Evolutionary conservation across 2,797 vertebrate genomes (phyloP), one percentile per base, ranked within the genome.

Genomic region (Odontamblyopus lacepedii): DNA sequence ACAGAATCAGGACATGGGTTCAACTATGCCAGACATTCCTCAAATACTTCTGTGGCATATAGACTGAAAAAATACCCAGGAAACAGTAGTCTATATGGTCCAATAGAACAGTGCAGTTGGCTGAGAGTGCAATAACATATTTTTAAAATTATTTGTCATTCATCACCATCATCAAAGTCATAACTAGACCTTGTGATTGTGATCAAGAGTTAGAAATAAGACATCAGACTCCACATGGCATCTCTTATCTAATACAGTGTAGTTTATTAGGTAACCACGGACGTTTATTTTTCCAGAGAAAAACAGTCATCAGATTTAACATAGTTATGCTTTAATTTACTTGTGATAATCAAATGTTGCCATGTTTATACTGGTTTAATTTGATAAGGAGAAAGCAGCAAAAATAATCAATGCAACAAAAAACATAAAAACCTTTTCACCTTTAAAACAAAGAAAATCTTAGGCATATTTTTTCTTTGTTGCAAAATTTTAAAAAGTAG

Each of bases 11-110:
- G 75, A 71, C 53, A 70, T 53, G 81, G 70, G 23, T 72, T 83
- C 77, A 78, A 50, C 60, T 48, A 84, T 19, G 60, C 78, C 72
- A 82, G 81, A 62, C 81, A 90, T 87, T 88, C 82, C 59, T 74
- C 61, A 1, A 82, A 86, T 82, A 64, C 74, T 72, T 73, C 51
- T 57, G 29, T 73, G 51, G 32, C 81, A 69, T 8, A 19, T 60
- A 70, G 79, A 79, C 81, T 41, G 30, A 56, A 68, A 83, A 75
- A 55, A 67, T 70, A 75, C 38, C 29, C 50, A 77, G 32, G 53
- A 67, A 69, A 73, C 69, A n/a, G 64, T 82, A 71, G 13, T 51
- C 44, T 51, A 51, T 66, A 51, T 19, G 0, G 30, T 71, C 64
- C 60, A 72, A 26, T 5, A 64, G n/a, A 63, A 50, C 74, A 72